Base-by-base conservation (phyloP, 35 echinoderm and acorn worm species). In the Anneissia japonica region DNA sequence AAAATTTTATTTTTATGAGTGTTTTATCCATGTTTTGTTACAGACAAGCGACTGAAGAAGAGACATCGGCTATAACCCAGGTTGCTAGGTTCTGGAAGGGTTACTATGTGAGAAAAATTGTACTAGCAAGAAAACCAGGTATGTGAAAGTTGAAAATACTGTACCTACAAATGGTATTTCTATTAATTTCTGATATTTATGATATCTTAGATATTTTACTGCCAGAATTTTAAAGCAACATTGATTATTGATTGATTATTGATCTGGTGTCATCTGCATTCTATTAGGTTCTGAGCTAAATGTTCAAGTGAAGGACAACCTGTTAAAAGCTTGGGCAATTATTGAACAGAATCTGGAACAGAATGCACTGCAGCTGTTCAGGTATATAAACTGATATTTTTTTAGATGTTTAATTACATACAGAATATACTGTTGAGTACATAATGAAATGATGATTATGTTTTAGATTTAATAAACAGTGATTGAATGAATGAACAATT, bases 291-390 rank as follows among this genome's bases (percentile, higher is more conserved):
- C 83, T 74, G 86, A 91, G 30, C 80, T 85, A 34, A 97, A 97
- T 73, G 34, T 88, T 46, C 75, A 84, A 38, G 95, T 89, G 12
- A 97, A 97, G 72, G 91, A 97, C 64, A 91, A 97, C 46, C 81
- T 97, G 6, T 72, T 87, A 45, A 93, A 97, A 77, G 80, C 86
- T n/a, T 97, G 95, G 95, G 64, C 79, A 40, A 82, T 88, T 30
- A 36, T 97, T 55, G 91, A 97, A 79, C 84, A 80, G 41, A 97
- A 91, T 72, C 30, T 93, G 74, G 95, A 97, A 74, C 91, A 93
- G 64, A 45, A 97, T 85, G 88, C 91, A 26, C 86, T 97, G 17
- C 91, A 93, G 73, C 73, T 97, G 11, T 97, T 97, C 72, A 97
- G 95, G 95, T 97, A 91, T 74, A n/a, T 81, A 51, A 23, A 75